These are phyloP conservation scores for Gymnocypris eckloni DNA, from an alignment of 2,797 vertebrate genomes.

Conservation along the genomic window DNA sequence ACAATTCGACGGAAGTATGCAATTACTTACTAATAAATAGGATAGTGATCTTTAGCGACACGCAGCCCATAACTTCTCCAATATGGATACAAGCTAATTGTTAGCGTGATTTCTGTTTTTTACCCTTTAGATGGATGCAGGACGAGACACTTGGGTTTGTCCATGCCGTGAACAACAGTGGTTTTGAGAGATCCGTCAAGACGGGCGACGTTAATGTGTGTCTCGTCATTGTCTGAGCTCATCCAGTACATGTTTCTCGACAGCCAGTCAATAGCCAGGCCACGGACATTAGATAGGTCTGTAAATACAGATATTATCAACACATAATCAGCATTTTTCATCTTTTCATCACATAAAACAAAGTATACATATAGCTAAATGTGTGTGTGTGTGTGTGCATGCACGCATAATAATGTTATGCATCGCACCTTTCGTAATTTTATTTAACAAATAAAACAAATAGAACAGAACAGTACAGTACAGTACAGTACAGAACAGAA, in stretches of 20 bases:
- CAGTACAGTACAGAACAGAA: no score
- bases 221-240: slow-evolving; percentile 88
- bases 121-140: slow-evolving; percentile 88
- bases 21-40: slow-evolving; percentile 23
- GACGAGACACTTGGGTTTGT: slow-evolving; percentile 85
- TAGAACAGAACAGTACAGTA: no score
- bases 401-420: neutral
- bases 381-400: no score
- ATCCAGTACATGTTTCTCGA: slow-evolving; percentile 91
- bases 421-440: neutral
- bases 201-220: slow-evolving; percentile 86
- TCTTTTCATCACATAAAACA: neutral
- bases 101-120: slow-evolving; percentile 51
- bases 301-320: slow-evolving; percentile 24
- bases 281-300: slow-evolving; percentile 86
- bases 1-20: neutral
- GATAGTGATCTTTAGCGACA: neutral
- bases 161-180: slow-evolving; percentile 85
- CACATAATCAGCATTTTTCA: neutral
- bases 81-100: neutral
- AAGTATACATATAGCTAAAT: neutral
- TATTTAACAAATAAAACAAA: neutral
- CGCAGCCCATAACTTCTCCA: neutral
- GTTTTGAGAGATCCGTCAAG: slow-evolving; percentile 88
- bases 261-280: slow-evolving; percentile 87